A percentile compares a stretch with the other conserved stretches of the same genome.
Conservation (phyloP, 2,888 invertebrate genomes). For the Encarsia formosa region DNA sequence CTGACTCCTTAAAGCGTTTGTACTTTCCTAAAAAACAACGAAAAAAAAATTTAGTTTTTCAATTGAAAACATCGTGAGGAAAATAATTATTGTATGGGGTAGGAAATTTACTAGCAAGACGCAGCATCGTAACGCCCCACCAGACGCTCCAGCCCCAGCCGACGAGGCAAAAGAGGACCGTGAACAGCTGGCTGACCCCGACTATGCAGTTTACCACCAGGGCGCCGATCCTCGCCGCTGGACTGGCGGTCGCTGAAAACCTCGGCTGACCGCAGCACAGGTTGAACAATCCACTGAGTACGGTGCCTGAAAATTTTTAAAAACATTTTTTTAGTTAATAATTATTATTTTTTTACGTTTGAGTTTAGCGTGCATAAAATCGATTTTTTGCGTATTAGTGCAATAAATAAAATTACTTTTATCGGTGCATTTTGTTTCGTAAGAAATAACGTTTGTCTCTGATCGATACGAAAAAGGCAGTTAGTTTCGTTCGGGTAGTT, state of each 20-base stretch:
- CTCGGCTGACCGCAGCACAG: slow-evolving; percentile 85
- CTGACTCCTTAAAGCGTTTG: slow-evolving; percentile 46
- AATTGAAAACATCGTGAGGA: too few species aligned
- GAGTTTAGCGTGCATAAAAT: not conserved
- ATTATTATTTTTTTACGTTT: not conserved
- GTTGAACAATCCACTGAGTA: slow-evolving; percentile 84
- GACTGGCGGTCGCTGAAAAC: slow-evolving; percentile 76
- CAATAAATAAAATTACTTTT: too few species aligned
- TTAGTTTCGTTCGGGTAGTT: too few species aligned
- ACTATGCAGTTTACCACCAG: slow-evolving; percentile 82
- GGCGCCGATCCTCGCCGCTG: slow-evolving; percentile 72
- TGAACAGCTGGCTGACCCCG: slow-evolving; percentile 85
- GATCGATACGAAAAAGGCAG: too few species aligned
- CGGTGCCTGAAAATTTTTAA: slow-evolving; percentile 64
- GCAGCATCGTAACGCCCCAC: slow-evolving; percentile 94
- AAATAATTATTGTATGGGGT: too few species aligned
- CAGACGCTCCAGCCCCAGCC: slow-evolving; percentile 99
- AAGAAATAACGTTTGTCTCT: too few species aligned
- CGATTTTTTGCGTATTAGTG: not conserved
- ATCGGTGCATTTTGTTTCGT: too few species aligned
- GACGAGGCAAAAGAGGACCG: slow-evolving; percentile 88
- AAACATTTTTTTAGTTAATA: not conserved
- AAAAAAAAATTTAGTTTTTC: not conserved
- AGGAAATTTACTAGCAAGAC: slow-evolving; percentile 74
- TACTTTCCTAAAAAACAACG: slow-evolving; percentile 40